Percentiles rank a stretch among this genome's conserved stretches.
Evolutionary conservation across 2,113 vertebrate species (phyloP).

Genomic region (Pampusana beccarii): DNA sequence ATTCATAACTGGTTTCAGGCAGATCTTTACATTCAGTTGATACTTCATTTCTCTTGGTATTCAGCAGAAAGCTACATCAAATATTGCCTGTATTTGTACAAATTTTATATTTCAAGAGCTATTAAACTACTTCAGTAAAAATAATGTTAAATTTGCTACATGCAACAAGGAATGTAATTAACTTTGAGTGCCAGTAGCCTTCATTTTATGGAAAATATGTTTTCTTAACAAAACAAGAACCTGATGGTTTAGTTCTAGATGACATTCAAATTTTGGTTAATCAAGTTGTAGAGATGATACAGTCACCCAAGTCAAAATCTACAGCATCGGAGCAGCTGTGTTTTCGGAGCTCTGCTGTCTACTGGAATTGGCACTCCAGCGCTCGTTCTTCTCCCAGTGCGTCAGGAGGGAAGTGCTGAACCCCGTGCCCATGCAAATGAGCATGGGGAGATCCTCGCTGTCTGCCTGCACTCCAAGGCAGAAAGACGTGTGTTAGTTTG

Average conservation of each 20-base stretch:
- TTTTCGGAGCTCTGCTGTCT: background rate
- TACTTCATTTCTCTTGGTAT: background rate
- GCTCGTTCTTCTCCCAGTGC: fast-evolving
- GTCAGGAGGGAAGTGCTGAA: fast-evolving
- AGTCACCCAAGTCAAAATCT: background rate
- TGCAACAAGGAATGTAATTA: background rate
- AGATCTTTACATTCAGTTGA: background rate
- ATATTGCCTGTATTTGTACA: background rate
- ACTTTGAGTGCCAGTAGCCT: background rate
- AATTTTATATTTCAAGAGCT: background rate
- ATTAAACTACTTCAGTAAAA: background rate
- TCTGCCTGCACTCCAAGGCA: fast-evolving
- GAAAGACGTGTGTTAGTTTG: background rate
- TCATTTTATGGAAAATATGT: background rate
- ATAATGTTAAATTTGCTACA: background rate
- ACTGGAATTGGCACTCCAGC: background rate
- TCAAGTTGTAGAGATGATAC: background rate
- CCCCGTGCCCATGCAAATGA: background rate
- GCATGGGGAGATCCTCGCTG: background rate
- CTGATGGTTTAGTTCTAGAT: background rate
- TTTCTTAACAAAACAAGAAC: background rate
- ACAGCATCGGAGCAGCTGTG: fast-evolving
- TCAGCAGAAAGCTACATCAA: background rate
- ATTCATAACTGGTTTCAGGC: background rate
- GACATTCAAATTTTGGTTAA: background rate